phyloP scores from a whole-genome alignment of 1,140 invertebrate species.

The Plodia interpunctella region DNA sequence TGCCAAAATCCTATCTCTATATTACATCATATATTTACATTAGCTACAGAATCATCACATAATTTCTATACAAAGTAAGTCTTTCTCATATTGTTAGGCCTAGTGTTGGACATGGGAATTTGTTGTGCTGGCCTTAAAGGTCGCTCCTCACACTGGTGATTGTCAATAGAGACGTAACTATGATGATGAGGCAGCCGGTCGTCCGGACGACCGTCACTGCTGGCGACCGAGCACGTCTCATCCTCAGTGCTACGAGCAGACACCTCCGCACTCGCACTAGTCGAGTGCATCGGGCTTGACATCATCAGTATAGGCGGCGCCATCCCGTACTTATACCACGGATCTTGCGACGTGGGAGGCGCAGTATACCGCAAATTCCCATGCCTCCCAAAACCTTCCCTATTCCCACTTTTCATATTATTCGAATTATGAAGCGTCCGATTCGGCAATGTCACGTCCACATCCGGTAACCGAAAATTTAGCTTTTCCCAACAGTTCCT shows the following conservation, averaged over 20 bases:
- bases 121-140: conserved; percentile 68
- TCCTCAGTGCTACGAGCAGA: conserved; percentile 73
- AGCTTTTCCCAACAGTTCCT: conserved; percentile 94
- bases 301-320: conserved; percentile 70
- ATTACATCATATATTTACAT: conserved; percentile 22
- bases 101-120: conserved; percentile 66
- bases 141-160: conserved; percentile 68
- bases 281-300: conserved; percentile 74
- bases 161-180: conserved; percentile 75
- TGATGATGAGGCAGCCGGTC: conserved; percentile 72
- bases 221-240: conserved; percentile 72
- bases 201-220: conserved; percentile 64
- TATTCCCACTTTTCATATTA: conserved; percentile 64
- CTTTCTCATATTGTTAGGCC: conserved; percentile 66
- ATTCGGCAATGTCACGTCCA: conserved; percentile 72
- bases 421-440: conserved; percentile 74
- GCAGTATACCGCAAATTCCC: conserved; percentile 74
- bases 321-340: conserved; percentile 75
- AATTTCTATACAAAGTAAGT: conserved; percentile 74
- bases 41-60: conserved; percentile 36
- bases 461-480: conserved; percentile 91
- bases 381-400: conserved; percentile 65
- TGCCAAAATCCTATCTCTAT: background rate
- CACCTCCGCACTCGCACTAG: conserved; percentile 71
- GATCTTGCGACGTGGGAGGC: conserved; percentile 72